These are phyloP conservation scores for Nudaria mundana DNA, from an alignment of 2,888 invertebrate genomes.

Conservation along the genomic window DNA sequence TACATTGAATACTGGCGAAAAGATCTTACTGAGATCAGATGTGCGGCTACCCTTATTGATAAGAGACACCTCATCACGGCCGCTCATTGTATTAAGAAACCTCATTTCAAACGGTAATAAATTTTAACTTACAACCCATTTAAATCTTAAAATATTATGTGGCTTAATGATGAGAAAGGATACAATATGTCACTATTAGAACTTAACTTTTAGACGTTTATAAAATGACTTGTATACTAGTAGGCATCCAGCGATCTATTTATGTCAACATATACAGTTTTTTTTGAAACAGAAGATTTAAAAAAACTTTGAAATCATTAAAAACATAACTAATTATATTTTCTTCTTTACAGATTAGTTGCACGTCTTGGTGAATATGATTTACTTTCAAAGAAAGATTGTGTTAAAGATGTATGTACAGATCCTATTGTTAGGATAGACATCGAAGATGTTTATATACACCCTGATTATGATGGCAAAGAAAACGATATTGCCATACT, in stretches of 20 bases:
- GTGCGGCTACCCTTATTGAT: constrained; percentile 47
- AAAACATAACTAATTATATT: not conserved
- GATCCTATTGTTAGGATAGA: constrained; percentile 26
- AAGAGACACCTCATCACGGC: constrained; percentile 47
- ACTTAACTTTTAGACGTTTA: too few species aligned
- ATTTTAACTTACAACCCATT: not conserved
- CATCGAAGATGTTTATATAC: constrained; percentile 22
- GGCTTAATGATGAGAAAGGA: too few species aligned
- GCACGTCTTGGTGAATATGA: constrained; percentile 58
- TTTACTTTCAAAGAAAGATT: constrained; percentile 38
- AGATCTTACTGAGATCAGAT: constrained; percentile 32
- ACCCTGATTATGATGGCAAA: constrained; percentile 35
- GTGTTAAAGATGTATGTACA: constrained; percentile 37
- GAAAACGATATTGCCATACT: constrained; percentile 49
- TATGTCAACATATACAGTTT: too few species aligned
- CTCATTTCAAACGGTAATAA: constrained; percentile 38
- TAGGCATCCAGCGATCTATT: too few species aligned
- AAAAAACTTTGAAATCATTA: not conserved
- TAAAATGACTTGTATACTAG: too few species aligned
- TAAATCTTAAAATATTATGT: not conserved
- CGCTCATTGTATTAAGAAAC: constrained; percentile 47
- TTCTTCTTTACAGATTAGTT: constrained; percentile 30
- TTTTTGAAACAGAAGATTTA: too few species aligned
- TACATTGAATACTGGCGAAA: constrained; percentile 43
- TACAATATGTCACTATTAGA: too few species aligned